Base-by-base conservation (phyloP, 2,888 invertebrate genomes). In the Tubiluchus corallicola region DNA sequence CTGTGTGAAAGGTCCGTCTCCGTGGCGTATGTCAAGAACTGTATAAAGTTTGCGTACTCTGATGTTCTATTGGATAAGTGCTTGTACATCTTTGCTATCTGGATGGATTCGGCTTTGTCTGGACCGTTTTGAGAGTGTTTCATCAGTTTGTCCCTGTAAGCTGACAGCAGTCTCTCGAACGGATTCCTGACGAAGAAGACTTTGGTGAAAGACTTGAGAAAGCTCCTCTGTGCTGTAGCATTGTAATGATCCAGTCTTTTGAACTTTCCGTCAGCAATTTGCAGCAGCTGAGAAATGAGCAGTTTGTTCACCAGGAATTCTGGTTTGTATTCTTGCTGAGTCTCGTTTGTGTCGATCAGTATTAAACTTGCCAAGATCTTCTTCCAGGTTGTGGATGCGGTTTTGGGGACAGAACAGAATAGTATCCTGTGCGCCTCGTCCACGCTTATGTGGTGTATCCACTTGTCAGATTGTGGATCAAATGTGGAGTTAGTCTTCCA, bases 341-440 rank as follows among this genome's bases (percentile, higher is more conserved):
- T 29, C 29, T 9, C 9, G 9, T 9, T 9, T n/a, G 29, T n/a
- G 9, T 29, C 29, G 9, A 9, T n/a, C 9, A n/a, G 9, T 9
- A 29, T 29, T n/a, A 29, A 9, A 9, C 9, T 9, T n/a, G 29
- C 29, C 9, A 29, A n/a, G 29, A 29, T 29, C 9, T 29, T 29
- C 29, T 29, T 29, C 29, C 9, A 29, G 29, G 29, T 29, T n/a
- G 29, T 9, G 29, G 9, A 29, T 9, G 29, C 29, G 29, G n/a
- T n/a, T n/a, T 29, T 42, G 46, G 62, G 37, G 58, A 55, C 38
- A 58, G 60, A 18, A 57, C 61, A 49, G 52, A 50, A 38, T 54
- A 57, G 41, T 49, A 61, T 29, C 57, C 54, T 44, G 50, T 54
- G 46, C 52, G 53, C 45, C 60, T 61, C 4, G 52, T 29, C 55